phyloP scores from a whole-genome alignment of 2,113 vertebrate species.

The Cyprinodon brontotheroides region DNA sequence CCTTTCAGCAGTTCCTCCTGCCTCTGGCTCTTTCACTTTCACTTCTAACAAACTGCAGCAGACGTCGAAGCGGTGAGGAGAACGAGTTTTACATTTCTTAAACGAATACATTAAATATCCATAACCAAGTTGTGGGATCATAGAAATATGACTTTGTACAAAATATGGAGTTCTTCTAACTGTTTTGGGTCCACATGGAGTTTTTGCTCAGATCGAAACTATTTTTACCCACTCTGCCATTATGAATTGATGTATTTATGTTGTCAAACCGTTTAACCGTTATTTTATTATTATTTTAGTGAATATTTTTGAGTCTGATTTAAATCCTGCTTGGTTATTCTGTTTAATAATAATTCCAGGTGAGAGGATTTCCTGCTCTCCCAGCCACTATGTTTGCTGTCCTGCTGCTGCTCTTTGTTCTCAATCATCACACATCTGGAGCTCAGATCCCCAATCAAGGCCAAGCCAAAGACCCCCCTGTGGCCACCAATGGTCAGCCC shows the following conservation, averaged over 20 bases:
- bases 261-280: not conserved
- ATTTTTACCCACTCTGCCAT: not conserved
- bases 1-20: conserved; percentile 56
- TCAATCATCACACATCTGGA: conserved; percentile 17
- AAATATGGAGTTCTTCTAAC: not conserved
- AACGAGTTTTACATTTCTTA: not conserved
- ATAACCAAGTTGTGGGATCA: not conserved
- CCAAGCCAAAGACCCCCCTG: conserved; percentile 33
- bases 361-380: conserved; percentile 8
- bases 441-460: conserved; percentile 58
- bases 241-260: not conserved
- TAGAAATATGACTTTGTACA: not conserved
- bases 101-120: fast-evolving
- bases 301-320: not conserved
- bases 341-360: conserved; percentile 27
- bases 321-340: not conserved
- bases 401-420: conserved; percentile 41
- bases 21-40: conserved; percentile 59
- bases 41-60: not conserved
- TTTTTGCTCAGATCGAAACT: conserved; percentile 35
- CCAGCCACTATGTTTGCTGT: conserved; percentile 52
- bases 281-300: too few species aligned
- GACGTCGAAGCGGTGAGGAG: conserved; percentile 21
- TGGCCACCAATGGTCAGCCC: conserved; percentile 65
- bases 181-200: not conserved